These are phyloP conservation scores for Dryas iulia DNA, from an alignment of 1,140 invertebrate genomes.

Conservation along the genomic window DNA sequence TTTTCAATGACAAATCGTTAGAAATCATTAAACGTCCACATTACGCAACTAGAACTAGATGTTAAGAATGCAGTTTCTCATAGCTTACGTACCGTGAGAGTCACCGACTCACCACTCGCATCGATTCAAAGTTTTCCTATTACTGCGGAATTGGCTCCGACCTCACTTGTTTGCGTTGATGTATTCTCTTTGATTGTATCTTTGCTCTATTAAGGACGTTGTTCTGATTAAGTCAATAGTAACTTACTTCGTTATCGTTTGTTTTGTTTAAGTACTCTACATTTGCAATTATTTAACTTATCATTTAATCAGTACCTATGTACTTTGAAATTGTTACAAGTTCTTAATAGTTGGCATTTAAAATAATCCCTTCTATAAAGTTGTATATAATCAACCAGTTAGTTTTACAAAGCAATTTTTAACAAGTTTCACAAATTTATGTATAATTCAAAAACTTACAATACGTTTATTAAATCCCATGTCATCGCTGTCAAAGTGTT, in stretches of 20 bases:
- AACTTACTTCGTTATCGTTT: not conserved
- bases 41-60: conserved; percentile 28
- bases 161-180: conserved; percentile 50
- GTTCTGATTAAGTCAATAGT: not conserved
- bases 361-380: not conserved
- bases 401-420: not conserved
- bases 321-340: too few species aligned
- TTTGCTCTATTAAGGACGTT: conserved; percentile 15
- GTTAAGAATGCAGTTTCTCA: conserved; percentile 47
- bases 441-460: not conserved
- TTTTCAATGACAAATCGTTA: conserved; percentile 17
- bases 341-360: not conserved
- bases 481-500: conserved; percentile 35
- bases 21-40: conserved; percentile 23
- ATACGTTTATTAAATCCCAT: not conserved
- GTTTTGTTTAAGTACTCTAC: not conserved
- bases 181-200: conserved; percentile 40
- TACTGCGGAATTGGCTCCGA: conserved; percentile 50
- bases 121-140: conserved; percentile 69
- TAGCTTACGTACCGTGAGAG: conserved; percentile 40
- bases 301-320: not conserved
- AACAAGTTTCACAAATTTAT: not conserved
- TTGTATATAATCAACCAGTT: not conserved
- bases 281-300: not conserved
- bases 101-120: conserved; percentile 41